Conservation (phyloP, 2,888 invertebrate species). For the Bellardia bayeri region DNA sequence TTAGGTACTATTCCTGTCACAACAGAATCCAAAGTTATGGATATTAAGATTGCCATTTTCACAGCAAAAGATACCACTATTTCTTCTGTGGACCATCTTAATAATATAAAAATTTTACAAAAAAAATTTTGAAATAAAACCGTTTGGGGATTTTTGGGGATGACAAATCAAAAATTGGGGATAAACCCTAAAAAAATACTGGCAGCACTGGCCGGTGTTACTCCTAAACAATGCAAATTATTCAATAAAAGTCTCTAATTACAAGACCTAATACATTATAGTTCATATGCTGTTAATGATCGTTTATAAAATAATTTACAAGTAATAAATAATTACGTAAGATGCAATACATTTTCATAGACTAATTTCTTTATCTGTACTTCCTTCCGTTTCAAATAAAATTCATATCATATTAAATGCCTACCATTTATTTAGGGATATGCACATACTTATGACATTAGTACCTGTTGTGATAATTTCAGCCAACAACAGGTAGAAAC, state of each 20-base stretch:
- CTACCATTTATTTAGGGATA: neutral
- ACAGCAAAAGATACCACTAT: too few relatives aligned
- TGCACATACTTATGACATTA: neutral
- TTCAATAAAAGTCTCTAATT: neutral
- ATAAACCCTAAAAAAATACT: too few relatives aligned
- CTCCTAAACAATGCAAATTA: neutral
- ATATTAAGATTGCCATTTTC: too few relatives aligned
- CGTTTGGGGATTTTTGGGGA: too few relatives aligned
- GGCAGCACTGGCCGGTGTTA: too few relatives aligned
- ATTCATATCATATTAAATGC: neutral
- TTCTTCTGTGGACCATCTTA: too few relatives aligned
- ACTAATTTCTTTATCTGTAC: conserved; percentile 17
- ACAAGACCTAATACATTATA: neutral
- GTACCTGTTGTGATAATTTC: conserved; percentile 37
- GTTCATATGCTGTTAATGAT: neutral
- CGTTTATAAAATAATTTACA: neutral
- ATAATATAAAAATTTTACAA: too few relatives aligned
- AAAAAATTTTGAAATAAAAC: too few relatives aligned
- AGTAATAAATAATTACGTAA: neutral
- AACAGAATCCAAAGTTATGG: too few relatives aligned
- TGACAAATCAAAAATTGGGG: too few relatives aligned
- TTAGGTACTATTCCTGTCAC: too few relatives aligned
- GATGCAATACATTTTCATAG: neutral
- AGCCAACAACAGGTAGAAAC: neutral
- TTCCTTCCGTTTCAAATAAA: conserved; percentile 56